These are phyloP conservation scores for Plectus sambesii DNA, from an alignment of 1,140 invertebrate genomes.

Conservation along the genomic window DNA sequence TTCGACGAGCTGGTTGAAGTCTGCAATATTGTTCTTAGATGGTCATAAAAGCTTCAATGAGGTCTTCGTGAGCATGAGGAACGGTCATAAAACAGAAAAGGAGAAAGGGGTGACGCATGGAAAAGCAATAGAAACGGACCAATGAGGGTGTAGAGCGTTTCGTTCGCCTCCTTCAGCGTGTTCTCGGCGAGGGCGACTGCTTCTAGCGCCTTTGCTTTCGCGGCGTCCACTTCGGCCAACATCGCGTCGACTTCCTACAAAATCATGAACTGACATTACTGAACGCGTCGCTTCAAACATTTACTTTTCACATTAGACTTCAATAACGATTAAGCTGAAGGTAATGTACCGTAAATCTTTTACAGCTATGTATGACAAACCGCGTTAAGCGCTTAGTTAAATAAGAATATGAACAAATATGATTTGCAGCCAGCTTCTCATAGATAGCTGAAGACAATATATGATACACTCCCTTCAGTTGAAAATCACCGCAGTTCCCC, in stretches of 20 bases:
- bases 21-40: constrained; percentile 23
- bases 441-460: too few species aligned
- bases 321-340: too few species aligned
- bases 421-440: too few species aligned
- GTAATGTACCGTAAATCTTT: too few species aligned
- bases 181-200: constrained; percentile 29
- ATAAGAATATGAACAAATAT: too few species aligned
- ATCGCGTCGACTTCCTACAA: constrained; percentile 19
- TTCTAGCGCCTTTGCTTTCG: constrained; percentile 23
- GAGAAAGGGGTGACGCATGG: constrained; percentile 20
- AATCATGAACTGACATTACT: too few species aligned
- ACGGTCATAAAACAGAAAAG: constrained; percentile 7
- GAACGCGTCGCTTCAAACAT: too few species aligned
- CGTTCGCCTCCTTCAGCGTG: constrained; percentile 33
- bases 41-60: background rate
- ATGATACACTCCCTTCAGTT: too few species aligned
- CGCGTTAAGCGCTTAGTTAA: too few species aligned
- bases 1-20: constrained; percentile 42
- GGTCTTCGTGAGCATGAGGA: background rate
- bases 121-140: constrained; percentile 23
- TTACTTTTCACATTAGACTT: too few species aligned
- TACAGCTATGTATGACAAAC: too few species aligned
- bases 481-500: too few species aligned
- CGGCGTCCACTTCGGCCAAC: constrained; percentile 22
- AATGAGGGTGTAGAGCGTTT: constrained; percentile 27